A percentile compares a stretch with the other conserved stretches of the same genome.
Conservation (phyloP, 2,888 invertebrate species). For the Polietes domitor region DNA sequence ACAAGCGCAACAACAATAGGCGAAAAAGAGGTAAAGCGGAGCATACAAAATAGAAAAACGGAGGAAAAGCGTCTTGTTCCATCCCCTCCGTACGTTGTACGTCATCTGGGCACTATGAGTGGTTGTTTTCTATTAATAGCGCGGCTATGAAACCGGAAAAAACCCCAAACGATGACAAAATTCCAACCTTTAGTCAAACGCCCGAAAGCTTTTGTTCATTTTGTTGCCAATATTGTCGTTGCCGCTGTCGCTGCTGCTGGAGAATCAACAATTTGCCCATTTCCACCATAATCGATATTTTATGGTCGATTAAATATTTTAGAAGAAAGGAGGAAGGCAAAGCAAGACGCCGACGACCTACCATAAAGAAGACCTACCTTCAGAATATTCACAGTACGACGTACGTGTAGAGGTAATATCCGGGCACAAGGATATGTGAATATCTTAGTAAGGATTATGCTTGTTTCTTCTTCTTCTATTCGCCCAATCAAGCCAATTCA, state of each 20-base stretch:
- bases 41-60: neutral
- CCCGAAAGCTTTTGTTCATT: neutral
- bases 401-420: neutral
- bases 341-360: conserved; percentile 1
- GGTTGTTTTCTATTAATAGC: conserved; percentile 11
- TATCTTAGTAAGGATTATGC: neutral
- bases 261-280: conserved; percentile 72
- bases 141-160: neutral
- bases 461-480: neutral
- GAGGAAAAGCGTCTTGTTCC: neutral
- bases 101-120: neutral
- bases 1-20: neutral
- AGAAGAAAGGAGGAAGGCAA: neutral
- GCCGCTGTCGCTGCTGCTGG: neutral
- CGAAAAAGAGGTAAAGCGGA: neutral
- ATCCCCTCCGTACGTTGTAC: too few species aligned
- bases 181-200: neutral
- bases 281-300: conserved; percentile 74
- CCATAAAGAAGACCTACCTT: neutral
- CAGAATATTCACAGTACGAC: neutral
- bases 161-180: neutral
- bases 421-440: neutral
- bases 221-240: conserved; percentile 2
- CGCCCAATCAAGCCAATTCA: neutral
- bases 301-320: conserved; percentile 73